These are phyloP conservation scores for Choreutis nemorana DNA, from an alignment of 2,888 invertebrate species.

Conservation along the genomic window DNA sequence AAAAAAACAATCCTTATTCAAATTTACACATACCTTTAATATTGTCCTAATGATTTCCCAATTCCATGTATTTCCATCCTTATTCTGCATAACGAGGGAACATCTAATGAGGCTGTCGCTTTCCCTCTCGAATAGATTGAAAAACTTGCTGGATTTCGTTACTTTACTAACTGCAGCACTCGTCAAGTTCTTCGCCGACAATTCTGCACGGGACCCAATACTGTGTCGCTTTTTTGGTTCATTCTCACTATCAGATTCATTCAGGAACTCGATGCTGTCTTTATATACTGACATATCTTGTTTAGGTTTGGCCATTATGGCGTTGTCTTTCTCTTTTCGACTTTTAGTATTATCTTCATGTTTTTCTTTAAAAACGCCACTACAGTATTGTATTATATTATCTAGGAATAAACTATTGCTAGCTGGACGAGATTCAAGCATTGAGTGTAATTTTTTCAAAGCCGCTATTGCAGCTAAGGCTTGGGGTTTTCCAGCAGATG, in stretches of 20 bases:
- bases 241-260: slow-evolving; percentile 47
- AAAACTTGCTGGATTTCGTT: slow-evolving; percentile 49
- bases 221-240: slow-evolving; percentile 51
- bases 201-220: slow-evolving; percentile 46
- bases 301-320: slow-evolving; percentile 36
- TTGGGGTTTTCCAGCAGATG: slow-evolving; percentile 79
- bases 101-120: slow-evolving; percentile 77
- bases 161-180: slow-evolving; percentile 48
- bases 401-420: slow-evolving; percentile 86
- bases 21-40: slow-evolving; percentile 79
- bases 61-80: slow-evolving; percentile 88
- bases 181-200: slow-evolving; percentile 52
- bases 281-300: slow-evolving; percentile 25
- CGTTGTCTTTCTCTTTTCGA: slow-evolving; percentile 47
- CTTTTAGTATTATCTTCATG: slow-evolving; percentile 37
- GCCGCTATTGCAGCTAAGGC: slow-evolving; percentile 86
- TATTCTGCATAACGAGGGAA: slow-evolving; percentile 80
- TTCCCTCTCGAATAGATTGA: slow-evolving; percentile 67
- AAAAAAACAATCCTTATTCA: too few species aligned
- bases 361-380: slow-evolving; percentile 39
- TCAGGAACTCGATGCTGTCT: slow-evolving; percentile 45
- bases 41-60: slow-evolving; percentile 90
- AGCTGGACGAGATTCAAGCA: slow-evolving; percentile 82
- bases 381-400: slow-evolving; percentile 73
- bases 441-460: slow-evolving; percentile 77